Evolutionary conservation across 2,113 vertebrate species (phyloP).

Genomic region (Tautogolabrus adspersus): DNA sequence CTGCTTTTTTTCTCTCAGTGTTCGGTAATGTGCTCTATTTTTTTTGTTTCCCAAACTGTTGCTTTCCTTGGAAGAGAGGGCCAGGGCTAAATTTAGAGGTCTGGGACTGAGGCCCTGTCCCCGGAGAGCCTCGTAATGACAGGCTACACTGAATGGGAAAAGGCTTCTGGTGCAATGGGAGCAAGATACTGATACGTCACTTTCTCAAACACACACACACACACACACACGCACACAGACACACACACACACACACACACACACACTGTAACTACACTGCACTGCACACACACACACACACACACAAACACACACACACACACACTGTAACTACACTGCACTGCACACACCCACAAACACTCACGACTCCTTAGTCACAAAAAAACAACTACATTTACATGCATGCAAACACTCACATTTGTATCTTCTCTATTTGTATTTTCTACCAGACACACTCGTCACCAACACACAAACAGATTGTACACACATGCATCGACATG

Average conservation of each 20-base stretch:
- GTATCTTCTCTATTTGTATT: not conserved
- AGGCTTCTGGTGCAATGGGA: conserved; percentile 26
- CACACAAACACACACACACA: not conserved
- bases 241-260: not conserved
- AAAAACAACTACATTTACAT: too few species aligned
- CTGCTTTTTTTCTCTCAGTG: not conserved
- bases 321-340: too few species aligned
- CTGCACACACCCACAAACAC: too few species aligned
- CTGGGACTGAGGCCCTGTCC: conserved; percentile 30
- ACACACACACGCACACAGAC: not conserved
- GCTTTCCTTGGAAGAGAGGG: conserved; percentile 46
- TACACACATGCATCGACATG: not conserved
- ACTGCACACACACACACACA: conserved; percentile 1
- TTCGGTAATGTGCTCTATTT: conserved; percentile 13
- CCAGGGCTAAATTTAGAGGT: conserved; percentile 64
- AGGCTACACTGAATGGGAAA: conserved; percentile 49
- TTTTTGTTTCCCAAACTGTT: conserved; percentile 43
- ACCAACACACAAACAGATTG: not conserved
- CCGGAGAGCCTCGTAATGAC: conserved; percentile 59
- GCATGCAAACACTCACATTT: not conserved
- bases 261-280: too few species aligned
- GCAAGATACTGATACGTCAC: conserved; percentile 37
- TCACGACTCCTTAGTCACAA: not conserved
- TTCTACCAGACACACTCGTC: not conserved
- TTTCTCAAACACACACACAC: conserved; percentile 1